phyloP scores from a whole-genome alignment of 2,113 vertebrate species.

The Cololabis saira region DNA sequence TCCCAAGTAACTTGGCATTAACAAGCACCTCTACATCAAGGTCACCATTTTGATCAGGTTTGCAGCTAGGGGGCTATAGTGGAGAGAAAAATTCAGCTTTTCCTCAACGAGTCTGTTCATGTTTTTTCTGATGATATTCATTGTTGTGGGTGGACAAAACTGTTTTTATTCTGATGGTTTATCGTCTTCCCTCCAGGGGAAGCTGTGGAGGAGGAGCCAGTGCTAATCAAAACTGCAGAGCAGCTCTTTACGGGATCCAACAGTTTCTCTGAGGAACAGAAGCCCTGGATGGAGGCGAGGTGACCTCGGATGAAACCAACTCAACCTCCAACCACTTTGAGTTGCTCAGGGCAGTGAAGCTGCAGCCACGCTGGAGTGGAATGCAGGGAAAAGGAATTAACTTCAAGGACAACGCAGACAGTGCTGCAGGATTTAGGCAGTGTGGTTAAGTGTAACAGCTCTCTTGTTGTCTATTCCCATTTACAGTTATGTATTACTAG shows the following conservation, averaged over 20 bases:
- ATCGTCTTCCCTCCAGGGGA: slow-evolving; percentile 27
- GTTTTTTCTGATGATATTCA: slow-evolving; percentile 46
- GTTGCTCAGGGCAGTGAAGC: slow-evolving; percentile 37
- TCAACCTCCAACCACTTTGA: slow-evolving; percentile 32
- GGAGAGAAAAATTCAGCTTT: slow-evolving; percentile 1
- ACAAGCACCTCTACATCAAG: slow-evolving; percentile 40
- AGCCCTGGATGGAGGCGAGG: slow-evolving; percentile 46
- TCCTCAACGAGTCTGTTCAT: slow-evolving; percentile 1
- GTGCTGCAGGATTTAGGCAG: slow-evolving; percentile 27
- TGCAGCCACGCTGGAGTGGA: slow-evolving; percentile 27
- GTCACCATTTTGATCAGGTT: slow-evolving; percentile 40
- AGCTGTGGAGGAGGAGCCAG: slow-evolving; percentile 43
- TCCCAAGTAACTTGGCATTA: slow-evolving; percentile 9
- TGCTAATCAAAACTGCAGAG: slow-evolving; percentile 63
- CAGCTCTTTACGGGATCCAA: slow-evolving; percentile 33
- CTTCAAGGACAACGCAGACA: slow-evolving; percentile 53
- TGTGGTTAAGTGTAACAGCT: slow-evolving; percentile 4
- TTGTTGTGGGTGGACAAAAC: slow-evolving; percentile 18
- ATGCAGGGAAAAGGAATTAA: neutral
- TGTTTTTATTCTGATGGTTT: slow-evolving; percentile 39
- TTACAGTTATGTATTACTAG: neutral
- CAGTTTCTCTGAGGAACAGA: slow-evolving; percentile 52
- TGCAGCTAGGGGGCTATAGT: slow-evolving; percentile 27
- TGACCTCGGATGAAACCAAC: slow-evolving; percentile 58
- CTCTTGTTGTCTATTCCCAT: slow-evolving; percentile 15